Conservation (phyloP, 2,113 vertebrate genomes). For the Cyprinus carpio region DNA sequence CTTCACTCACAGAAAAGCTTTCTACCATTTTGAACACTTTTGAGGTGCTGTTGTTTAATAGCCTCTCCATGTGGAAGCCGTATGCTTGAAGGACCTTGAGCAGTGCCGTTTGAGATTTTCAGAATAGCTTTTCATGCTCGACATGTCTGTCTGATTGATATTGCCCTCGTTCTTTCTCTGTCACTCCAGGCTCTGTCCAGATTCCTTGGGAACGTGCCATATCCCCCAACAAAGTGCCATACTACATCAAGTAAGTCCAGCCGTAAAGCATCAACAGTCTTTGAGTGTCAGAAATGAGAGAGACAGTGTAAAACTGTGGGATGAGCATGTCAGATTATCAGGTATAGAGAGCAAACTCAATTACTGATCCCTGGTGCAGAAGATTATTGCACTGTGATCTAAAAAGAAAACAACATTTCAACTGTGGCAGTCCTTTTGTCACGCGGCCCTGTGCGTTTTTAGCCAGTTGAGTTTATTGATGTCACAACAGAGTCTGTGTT, state of each 20-base stretch:
- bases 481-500: constrained; percentile 6
- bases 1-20: not conserved
- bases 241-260: constrained; percentile 97
- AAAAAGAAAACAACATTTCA: constrained; percentile 26
- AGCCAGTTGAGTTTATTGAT: not conserved
- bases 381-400: constrained; percentile 30
- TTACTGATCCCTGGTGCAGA: constrained; percentile 36
- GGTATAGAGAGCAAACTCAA: constrained; percentile 25
- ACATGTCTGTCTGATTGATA: constrained; percentile 56
- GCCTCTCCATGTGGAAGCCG: constrained; percentile 32
- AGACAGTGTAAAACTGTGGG: not conserved
- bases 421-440: not conserved
- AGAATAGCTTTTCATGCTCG: constrained; percentile 62
- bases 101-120: constrained; percentile 56
- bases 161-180: constrained; percentile 28
- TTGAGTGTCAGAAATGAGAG: not conserved
- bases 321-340: constrained; percentile 14
- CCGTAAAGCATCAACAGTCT: constrained; percentile 19
- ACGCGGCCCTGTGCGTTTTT: not conserved
- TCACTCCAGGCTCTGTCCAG: constrained; percentile 89
- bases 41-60: constrained; percentile 24
- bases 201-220: constrained; percentile 97
- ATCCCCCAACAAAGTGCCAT: constrained; percentile 98
- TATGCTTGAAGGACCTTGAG: constrained; percentile 49
- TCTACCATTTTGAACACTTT: constrained; percentile 20